Percentiles rank a stretch among this genome's conserved stretches.
Evolutionary conservation across 2,888 invertebrate genomes (phyloP).

Genomic region (Heliconius aoede): DNA sequence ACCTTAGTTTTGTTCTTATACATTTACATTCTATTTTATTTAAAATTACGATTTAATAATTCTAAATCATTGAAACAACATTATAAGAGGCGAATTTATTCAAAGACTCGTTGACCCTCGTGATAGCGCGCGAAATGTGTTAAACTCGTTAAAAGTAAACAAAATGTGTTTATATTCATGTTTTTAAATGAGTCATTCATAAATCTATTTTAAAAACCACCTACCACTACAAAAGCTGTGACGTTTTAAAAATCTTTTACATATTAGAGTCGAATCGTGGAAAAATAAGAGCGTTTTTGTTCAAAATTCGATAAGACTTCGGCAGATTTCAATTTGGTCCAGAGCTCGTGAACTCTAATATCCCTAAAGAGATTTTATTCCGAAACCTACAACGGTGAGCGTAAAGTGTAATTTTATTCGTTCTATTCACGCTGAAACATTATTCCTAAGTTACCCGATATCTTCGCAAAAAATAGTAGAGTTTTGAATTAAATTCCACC

Average conservation of each 20-base stretch:
- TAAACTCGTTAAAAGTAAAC: constrained; percentile 43
- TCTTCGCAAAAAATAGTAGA: constrained; percentile 59
- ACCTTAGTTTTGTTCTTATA: too few relatives aligned
- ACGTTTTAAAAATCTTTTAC: not conserved
- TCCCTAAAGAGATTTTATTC: constrained; percentile 39
- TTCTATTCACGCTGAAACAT: constrained; percentile 34
- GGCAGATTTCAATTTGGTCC: constrained; percentile 41
- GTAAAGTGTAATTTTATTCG: constrained; percentile 41
- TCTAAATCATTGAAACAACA: not conserved
- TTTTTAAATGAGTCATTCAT: constrained; percentile 41
- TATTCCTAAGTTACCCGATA: constrained; percentile 43
- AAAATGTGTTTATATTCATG: constrained; percentile 40
- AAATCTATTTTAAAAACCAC: constrained; percentile 12
- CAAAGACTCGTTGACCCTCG: constrained; percentile 44
- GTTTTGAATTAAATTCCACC: constrained; percentile 66
- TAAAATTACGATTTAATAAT: too few relatives aligned
- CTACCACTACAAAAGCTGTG: not conserved
- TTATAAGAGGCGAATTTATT: constrained; percentile 17
- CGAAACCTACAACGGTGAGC: constrained; percentile 33
- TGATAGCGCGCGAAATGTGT: constrained; percentile 42
- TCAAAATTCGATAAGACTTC: constrained; percentile 31
- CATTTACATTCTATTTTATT: too few relatives aligned
- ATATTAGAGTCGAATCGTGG: not conserved
- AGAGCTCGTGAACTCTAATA: constrained; percentile 43
- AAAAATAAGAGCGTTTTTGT: constrained; percentile 8